Percentiles rank a stretch among this genome's conserved stretches.
Evolutionary conservation across 2,888 invertebrate genomes (phyloP).

Genomic region (Nemotelus nigrinus): DNA sequence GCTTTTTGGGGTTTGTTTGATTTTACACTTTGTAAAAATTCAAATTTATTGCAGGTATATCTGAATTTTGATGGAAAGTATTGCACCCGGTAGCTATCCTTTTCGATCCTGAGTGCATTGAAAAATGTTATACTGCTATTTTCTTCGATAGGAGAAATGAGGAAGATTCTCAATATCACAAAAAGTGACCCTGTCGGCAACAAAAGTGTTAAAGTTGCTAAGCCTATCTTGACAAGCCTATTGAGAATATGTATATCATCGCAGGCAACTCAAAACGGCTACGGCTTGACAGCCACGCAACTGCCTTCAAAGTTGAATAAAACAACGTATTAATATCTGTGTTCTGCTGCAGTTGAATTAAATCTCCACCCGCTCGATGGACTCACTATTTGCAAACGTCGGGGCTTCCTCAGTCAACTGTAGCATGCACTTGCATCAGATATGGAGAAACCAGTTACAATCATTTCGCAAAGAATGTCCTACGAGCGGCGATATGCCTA

Average conservation of each 20-base stretch:
- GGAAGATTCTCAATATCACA: too few species aligned
- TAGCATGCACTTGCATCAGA: constrained; percentile 16
- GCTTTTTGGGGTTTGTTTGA: too few species aligned
- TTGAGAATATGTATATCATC: not conserved
- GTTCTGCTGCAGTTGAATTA: not conserved
- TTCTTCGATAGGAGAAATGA: too few species aligned
- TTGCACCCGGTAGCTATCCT: too few species aligned
- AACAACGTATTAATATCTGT: too few species aligned
- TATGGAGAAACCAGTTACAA: not conserved
- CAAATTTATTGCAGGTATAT: too few species aligned
- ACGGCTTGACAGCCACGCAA: not conserved
- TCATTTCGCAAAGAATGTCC: not conserved
- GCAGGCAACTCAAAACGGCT: constrained; percentile 15
- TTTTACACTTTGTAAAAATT: too few species aligned
- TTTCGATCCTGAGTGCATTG: too few species aligned
- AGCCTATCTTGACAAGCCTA: not conserved
- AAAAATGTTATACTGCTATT: too few species aligned
- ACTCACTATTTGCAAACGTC: constrained; percentile 27
- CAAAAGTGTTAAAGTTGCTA: constrained; percentile 5
- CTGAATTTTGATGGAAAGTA: too few species aligned
- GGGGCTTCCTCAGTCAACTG: constrained; percentile 34
- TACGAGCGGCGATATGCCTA: constrained; percentile 30
- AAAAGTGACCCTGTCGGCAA: not conserved
- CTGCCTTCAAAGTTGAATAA: not conserved
- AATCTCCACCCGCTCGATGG: constrained; percentile 20